Percentiles rank a stretch among this genome's conserved stretches.
These are phyloP conservation scores for Lophura nycthemera DNA, from an alignment of 2,113 vertebrate species.

Conservation along the genomic window DNA sequence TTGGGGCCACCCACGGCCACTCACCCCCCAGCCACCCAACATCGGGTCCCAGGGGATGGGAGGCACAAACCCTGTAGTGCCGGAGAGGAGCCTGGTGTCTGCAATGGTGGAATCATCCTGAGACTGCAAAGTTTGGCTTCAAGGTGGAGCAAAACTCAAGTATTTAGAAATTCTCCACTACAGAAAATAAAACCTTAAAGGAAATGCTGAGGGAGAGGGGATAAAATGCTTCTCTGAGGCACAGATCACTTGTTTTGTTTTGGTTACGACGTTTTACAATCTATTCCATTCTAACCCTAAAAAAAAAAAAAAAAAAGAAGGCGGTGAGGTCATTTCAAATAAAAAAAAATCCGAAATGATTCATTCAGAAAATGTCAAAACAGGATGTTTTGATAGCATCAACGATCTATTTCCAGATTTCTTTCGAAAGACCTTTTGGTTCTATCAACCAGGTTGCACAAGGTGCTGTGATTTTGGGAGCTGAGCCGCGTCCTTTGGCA, in stretches of 20 bases:
- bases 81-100: background rate
- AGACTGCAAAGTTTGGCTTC: constrained; percentile 7
- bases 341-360: constrained; percentile 35
- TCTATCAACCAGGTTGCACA: constrained; percentile 11
- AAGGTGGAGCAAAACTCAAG: background rate
- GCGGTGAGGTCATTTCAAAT: background rate
- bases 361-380: constrained; percentile 70
- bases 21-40: background rate
- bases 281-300: background rate
- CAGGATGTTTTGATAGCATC: constrained; percentile 61
- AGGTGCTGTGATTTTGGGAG: background rate
- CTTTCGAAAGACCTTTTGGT: constrained; percentile 30
- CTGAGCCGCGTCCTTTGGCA: background rate
- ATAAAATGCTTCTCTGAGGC: background rate
- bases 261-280: background rate
- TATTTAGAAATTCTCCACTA: background rate
- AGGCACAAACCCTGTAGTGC: background rate
- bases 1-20: background rate
- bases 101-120: fast-evolving
- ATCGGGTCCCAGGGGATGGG: background rate
- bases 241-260: background rate
- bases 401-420: constrained; percentile 36
- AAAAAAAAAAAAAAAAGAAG: background rate
- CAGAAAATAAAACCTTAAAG: constrained; percentile 6
- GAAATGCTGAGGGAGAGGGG: background rate